phyloP scores from a whole-genome alignment of 2,113 vertebrate species.

The Hipposideros armiger region DNA sequence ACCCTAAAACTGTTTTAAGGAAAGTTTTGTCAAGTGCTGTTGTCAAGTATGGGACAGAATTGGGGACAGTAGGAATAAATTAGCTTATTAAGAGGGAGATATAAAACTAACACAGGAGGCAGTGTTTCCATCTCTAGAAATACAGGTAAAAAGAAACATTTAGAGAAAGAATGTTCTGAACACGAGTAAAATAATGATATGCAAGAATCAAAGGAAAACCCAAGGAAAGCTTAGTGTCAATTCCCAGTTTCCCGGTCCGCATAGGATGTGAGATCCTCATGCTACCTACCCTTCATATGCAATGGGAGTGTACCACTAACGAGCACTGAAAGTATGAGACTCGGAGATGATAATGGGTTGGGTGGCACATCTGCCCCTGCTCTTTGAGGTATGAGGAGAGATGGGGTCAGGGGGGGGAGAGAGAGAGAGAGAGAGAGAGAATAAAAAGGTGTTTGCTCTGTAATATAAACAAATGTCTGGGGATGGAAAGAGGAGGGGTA shows the following conservation, averaged over 20 bases:
- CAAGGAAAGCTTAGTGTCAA: not conserved
- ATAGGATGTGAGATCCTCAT: not conserved
- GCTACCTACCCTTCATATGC: not conserved
- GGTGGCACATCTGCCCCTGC: not conserved
- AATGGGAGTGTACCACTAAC: not conserved
- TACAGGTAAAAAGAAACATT: not conserved
- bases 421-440: too few species aligned
- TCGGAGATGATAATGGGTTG: not conserved
- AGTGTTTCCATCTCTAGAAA: not conserved
- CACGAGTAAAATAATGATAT: not conserved
- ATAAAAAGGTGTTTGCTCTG: not conserved
- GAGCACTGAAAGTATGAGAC: not conserved
- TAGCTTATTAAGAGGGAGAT: not conserved
- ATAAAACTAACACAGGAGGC: not conserved
- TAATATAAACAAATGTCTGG: not conserved
- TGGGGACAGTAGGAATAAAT: not conserved
- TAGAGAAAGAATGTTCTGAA: not conserved
- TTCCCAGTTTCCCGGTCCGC: not conserved
- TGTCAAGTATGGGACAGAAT: not conserved
- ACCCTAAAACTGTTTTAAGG: not conserved
- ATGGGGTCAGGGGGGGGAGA: not conserved
- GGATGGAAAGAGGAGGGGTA: not conserved
- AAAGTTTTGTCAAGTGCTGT: not conserved
- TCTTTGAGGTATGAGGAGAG: not conserved
- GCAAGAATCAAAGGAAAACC: not conserved